These are phyloP conservation scores for Rhadina sibilatrix DNA, from an alignment of 2,113 vertebrate genomes.

Conservation along the genomic window DNA sequence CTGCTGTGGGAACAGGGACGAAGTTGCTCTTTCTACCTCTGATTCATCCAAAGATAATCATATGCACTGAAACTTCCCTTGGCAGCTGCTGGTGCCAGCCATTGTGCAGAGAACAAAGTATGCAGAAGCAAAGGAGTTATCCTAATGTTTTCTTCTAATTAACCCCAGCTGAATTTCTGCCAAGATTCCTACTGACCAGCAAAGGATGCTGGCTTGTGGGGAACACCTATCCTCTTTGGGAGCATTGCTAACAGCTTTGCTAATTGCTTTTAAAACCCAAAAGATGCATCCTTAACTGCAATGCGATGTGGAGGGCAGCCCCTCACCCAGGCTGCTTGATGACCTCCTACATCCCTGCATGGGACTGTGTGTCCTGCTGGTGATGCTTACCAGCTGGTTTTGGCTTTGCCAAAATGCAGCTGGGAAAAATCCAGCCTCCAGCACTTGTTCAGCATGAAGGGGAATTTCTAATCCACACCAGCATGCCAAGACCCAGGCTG, in stretches of 20 bases:
- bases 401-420: not conserved
- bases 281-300: not conserved
- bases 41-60: not conserved
- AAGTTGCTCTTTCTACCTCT: not conserved
- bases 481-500: rapidly evolving
- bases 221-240: not conserved
- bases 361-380: not conserved
- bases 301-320: rapidly evolving
- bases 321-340: rapidly evolving
- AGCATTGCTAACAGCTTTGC: not conserved
- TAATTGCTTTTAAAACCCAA: not conserved
- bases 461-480: rapidly evolving
- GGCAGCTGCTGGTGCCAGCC: not conserved
- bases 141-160: not conserved
- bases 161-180: not conserved
- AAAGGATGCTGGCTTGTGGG: rapidly evolving
- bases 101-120: not conserved
- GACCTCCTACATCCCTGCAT: rapidly evolving
- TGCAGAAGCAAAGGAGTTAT: not conserved
- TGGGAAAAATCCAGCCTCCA: not conserved
- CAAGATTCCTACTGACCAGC: not conserved
- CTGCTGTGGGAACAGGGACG: not conserved
- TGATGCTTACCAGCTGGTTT: not conserved
- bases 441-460: not conserved
- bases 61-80: not conserved